A percentile compares a stretch with the other conserved stretches of the same genome.
Conservation (phyloP, 1,140 invertebrate species). For the Wiebesia pumilae region DNA sequence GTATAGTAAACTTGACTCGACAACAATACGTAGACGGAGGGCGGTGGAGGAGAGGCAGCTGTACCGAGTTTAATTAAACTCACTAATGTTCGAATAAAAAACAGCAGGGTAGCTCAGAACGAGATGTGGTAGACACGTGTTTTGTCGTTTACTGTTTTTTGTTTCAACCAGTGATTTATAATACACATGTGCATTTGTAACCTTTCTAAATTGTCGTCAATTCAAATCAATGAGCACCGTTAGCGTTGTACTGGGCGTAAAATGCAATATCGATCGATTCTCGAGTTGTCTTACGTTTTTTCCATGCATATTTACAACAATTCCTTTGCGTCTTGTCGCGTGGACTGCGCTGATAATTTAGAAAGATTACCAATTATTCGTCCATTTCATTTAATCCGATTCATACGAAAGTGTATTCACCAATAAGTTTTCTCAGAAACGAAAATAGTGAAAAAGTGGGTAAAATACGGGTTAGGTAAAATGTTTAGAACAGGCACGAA, state of each 20-base stretch:
- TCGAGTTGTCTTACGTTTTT: background rate
- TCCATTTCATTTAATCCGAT: background rate
- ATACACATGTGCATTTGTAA: conserved; percentile 19
- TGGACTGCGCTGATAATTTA: background rate
- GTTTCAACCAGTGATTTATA: conserved; percentile 34
- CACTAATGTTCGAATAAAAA: conserved; percentile 43
- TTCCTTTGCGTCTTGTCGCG: background rate
- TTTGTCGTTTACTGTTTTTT: conserved; percentile 20
- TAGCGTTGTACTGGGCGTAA: background rate
- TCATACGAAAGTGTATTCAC: background rate
- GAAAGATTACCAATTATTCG: background rate
- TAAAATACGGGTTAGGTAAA: background rate
- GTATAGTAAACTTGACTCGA: background rate
- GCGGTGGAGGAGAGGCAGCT: background rate
- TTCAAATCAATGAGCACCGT: conserved; percentile 39
- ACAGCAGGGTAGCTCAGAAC: background rate
- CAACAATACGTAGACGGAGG: background rate
- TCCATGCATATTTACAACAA: conserved; percentile 24
- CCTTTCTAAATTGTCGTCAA: conserved; percentile 40
- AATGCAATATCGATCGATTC: conserved; percentile 8
- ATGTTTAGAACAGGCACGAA: conserved; percentile 28
- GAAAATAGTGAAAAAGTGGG: background rate
- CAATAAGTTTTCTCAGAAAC: background rate
- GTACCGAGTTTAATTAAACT: conserved; percentile 47
- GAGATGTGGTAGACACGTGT: conserved; percentile 32